Percentiles rank a stretch among this genome's conserved stretches.
phyloP scores from a whole-genome alignment of 2,113 vertebrate species.

The Opisthocomus hoazin region DNA sequence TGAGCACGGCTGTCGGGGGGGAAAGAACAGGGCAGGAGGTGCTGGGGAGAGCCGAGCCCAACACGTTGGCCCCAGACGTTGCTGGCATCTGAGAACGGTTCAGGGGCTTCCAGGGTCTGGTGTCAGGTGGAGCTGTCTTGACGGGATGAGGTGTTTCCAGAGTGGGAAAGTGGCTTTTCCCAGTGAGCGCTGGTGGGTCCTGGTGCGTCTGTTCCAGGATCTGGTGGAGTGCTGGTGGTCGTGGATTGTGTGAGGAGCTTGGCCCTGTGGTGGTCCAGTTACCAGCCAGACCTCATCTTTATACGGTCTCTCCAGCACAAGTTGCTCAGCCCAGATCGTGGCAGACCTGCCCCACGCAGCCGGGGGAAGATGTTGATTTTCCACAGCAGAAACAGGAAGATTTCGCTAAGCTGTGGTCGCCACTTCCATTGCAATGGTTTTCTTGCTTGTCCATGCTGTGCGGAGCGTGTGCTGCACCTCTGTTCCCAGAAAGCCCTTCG shows the following conservation, averaged over 20 bases:
- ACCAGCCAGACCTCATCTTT: neutral
- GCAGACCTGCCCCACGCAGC: neutral
- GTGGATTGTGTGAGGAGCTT: neutral
- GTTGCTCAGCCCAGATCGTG: fast-evolving
- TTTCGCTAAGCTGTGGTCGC: neutral
- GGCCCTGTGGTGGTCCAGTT: fast-evolving
- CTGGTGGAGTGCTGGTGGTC: neutral
- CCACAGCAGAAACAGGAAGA: neutral
- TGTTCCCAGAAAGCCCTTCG: neutral
- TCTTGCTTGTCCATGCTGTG: neutral
- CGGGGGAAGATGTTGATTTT: neutral
- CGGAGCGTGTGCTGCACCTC: neutral
- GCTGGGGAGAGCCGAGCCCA: neutral
- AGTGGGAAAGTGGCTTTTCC: fast-evolving
- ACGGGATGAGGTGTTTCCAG: neutral
- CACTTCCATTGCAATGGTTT: neutral
- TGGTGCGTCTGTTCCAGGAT: neutral
- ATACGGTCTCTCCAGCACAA: neutral
- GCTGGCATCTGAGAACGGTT: neutral
- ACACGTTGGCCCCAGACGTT: neutral
- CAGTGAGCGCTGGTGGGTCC: neutral
- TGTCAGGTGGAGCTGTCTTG: neutral
- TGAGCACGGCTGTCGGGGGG: neutral
- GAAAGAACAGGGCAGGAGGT: neutral
- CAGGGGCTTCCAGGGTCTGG: neutral